Percentiles rank a stretch among this genome's conserved stretches.
These are phyloP conservation scores for Asbolus verrucosus DNA, from an alignment of 1,140 invertebrate genomes.

Conservation along the genomic window DNA sequence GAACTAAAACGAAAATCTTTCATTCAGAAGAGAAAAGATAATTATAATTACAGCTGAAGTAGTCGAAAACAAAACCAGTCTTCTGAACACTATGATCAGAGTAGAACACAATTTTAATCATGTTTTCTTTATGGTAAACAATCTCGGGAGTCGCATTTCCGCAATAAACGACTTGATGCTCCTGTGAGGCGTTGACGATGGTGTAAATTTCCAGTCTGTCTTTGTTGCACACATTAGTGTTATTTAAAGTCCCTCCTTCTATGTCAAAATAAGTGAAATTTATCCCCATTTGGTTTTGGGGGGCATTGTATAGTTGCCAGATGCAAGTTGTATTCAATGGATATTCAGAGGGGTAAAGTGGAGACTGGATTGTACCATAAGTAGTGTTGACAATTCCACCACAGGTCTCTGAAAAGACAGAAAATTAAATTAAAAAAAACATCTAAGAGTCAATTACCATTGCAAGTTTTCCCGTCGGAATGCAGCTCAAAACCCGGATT, in stretches of 20 bases:
- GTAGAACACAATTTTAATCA: constrained; percentile 85
- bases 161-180: constrained; percentile 86
- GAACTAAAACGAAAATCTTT: constrained; percentile 76
- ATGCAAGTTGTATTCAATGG: constrained; percentile 93
- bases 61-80: constrained; percentile 90
- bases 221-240: constrained; percentile 94
- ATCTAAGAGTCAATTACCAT: constrained; percentile 74
- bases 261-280: constrained; percentile 98
- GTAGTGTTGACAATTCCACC: constrained; percentile 87
- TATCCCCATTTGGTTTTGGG: constrained; percentile 90
- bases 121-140: constrained; percentile 89
- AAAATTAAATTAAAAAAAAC: background rate
- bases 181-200: constrained; percentile 80
- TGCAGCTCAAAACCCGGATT: constrained; percentile 94
- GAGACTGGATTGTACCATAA: constrained; percentile 92
- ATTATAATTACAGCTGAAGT: constrained; percentile 79
- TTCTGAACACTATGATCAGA: constrained; percentile 94
- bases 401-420: constrained; percentile 89
- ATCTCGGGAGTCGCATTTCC: constrained; percentile 82
- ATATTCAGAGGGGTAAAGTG: constrained; percentile 93
- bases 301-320: constrained; percentile 96
- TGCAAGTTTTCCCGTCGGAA: constrained; percentile 94
- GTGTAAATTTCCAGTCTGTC: constrained; percentile 91
- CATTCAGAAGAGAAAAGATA: background rate
- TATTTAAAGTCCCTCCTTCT: constrained; percentile 87